These are phyloP conservation scores for Enoplosus armatus DNA, from an alignment of 2,797 vertebrate species.

Conservation along the genomic window DNA sequence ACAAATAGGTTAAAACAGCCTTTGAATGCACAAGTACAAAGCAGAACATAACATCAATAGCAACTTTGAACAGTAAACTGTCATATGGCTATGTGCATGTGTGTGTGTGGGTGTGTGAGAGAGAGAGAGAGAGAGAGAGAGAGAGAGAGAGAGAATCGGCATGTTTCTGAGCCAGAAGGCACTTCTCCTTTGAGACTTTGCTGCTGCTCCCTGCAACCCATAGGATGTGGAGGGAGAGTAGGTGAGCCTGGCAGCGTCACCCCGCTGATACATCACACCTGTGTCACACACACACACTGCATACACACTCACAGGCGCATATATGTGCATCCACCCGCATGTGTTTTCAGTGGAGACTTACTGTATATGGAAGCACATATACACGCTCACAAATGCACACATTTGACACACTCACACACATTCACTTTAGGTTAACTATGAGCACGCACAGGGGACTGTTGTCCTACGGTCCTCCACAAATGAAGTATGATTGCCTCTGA, in stretches of 20 bases:
- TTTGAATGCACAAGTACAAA: conserved; percentile 37
- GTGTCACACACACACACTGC: neutral
- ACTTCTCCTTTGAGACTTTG: conserved; percentile 42
- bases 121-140: neutral
- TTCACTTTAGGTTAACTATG: conserved; percentile 48
- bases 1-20: conserved; percentile 7
- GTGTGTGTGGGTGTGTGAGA: conserved; percentile 11
- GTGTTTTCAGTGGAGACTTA: conserved; percentile 13
- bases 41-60: conserved; percentile 40
- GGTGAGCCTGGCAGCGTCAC: conserved; percentile 27
- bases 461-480: conserved; percentile 45
- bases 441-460: conserved; percentile 39
- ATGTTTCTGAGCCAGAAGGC: conserved; percentile 9
- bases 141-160: conserved; percentile 1
- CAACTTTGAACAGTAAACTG: conserved; percentile 44
- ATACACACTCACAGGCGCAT: neutral
- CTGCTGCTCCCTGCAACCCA: conserved; percentile 23
- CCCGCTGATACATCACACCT: conserved; percentile 51
- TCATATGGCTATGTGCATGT: conserved; percentile 8
- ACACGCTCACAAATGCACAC: conserved; percentile 1
- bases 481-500: conserved; percentile 67
- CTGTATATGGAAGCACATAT: neutral
- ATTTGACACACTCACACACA: conserved; percentile 12
- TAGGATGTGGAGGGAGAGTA: conserved; percentile 40
- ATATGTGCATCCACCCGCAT: neutral